Evolutionary conservation across 64 coral and sea anemone genomes (phyloP).

Genomic region (Catalaphyllia jardinei): DNA sequence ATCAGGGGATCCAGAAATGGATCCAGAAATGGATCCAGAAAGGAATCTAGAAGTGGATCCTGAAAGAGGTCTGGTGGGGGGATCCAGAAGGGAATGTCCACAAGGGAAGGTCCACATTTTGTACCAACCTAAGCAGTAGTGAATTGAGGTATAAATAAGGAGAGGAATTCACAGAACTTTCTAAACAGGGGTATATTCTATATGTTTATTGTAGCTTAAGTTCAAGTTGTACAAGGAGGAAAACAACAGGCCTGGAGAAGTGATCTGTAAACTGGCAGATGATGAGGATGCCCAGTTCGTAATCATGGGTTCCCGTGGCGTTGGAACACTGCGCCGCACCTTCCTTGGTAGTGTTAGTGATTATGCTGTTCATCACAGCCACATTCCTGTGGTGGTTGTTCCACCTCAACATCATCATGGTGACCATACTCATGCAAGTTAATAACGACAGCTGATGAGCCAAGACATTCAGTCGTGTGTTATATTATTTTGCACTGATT

Average conservation of each 20-base stretch:
- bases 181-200: background rate
- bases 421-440: conserved; percentile 17
- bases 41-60: too few species aligned
- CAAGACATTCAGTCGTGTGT: background rate
- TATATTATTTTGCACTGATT: background rate
- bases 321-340: conserved; percentile 67
- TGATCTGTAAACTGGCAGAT: conserved; percentile 59
- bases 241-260: conserved; percentile 74
- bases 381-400: conserved; percentile 61
- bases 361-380: conserved; percentile 71
- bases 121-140: too few species aligned
- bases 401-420: conserved; percentile 23
- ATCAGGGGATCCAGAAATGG: too few species aligned
- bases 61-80: too few species aligned
- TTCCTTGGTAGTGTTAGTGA: conserved; percentile 83
- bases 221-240: conserved; percentile 80
- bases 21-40: too few species aligned
- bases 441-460: background rate
- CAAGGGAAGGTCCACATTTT: too few species aligned
- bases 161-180: too few species aligned
- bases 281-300: conserved; percentile 60
- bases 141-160: too few species aligned
- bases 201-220: conserved; percentile 50
- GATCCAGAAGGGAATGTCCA: too few species aligned
- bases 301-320: conserved; percentile 67